A percentile compares a stretch with the other conserved stretches of the same genome.
phyloP scores from a whole-genome alignment of 2,797 vertebrate genomes.

The Gobio occitaniae region DNA sequence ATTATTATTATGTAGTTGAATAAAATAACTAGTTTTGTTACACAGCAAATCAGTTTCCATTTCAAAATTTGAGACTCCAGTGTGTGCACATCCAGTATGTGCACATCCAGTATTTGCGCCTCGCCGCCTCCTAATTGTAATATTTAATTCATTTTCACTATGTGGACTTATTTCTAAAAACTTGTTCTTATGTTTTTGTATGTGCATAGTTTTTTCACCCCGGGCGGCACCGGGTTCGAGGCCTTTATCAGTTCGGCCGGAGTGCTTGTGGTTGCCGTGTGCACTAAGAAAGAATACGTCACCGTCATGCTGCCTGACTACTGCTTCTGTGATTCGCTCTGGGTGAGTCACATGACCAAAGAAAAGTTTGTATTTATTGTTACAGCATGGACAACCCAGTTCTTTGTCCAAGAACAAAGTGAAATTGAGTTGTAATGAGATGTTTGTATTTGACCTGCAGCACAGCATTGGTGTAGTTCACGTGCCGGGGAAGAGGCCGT shows the following conservation, averaged over 20 bases:
- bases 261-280: conserved; percentile 92
- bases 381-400: neutral
- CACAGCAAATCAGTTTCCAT: neutral
- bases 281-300: conserved; percentile 96
- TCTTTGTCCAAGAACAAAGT: neutral
- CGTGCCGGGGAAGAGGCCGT: conserved; percentile 93
- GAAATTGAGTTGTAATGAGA: neutral
- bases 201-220: conserved; percentile 89
- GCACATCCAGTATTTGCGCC: neutral
- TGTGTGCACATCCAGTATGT: too few relatives aligned
- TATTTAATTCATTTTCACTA: neutral
- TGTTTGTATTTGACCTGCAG: conserved; percentile 71
- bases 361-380: neutral
- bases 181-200: neutral
- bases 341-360: conserved; percentile 79
- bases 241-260: conserved; percentile 92
- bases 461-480: conserved; percentile 94
- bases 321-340: conserved; percentile 97
- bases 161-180: neutral
- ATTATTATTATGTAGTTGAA: too few relatives aligned
- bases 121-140: neutral
- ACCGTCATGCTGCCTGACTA: conserved; percentile 95
- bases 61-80: neutral
- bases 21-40: too few relatives aligned
- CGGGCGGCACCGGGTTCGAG: conserved; percentile 93